Percentiles rank a stretch among this genome's conserved stretches.
These are phyloP conservation scores for Busseola fusca DNA, from an alignment of 2,888 invertebrate genomes.

Conservation along the genomic window DNA sequence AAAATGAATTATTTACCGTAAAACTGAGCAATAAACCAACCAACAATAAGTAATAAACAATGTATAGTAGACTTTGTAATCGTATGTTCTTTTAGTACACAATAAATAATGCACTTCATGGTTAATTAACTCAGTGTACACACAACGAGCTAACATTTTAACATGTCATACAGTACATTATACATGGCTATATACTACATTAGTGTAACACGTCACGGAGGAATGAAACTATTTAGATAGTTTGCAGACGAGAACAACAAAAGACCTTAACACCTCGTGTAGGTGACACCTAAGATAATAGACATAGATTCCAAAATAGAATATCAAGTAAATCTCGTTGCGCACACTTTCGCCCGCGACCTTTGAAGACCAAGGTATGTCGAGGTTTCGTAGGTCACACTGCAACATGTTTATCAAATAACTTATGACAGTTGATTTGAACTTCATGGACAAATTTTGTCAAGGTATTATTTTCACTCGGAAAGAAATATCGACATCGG, in stretches of 20 bases:
- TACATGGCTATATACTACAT: slow-evolving; percentile 33
- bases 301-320: slow-evolving; percentile 43
- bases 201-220: slow-evolving; percentile 51
- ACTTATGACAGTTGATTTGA: slow-evolving; percentile 51
- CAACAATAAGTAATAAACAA: slow-evolving; percentile 41
- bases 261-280: slow-evolving; percentile 8
- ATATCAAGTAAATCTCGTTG: slow-evolving; percentile 34
- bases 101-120: slow-evolving; percentile 46
- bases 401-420: slow-evolving; percentile 57
- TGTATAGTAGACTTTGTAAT: slow-evolving; percentile 20
- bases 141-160: slow-evolving; percentile 39
- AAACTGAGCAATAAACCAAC: slow-evolving; percentile 4
- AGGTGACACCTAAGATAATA: slow-evolving; percentile 36
- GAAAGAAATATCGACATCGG: slow-evolving; percentile 22
- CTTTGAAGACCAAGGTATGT: slow-evolving; percentile 59
- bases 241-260: slow-evolving; percentile 56
- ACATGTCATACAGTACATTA: slow-evolving; percentile 27
- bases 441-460: slow-evolving; percentile 34
- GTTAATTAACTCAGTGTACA: slow-evolving; percentile 51
- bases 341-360: slow-evolving; percentile 61
- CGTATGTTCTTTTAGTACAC: slow-evolving; percentile 29
- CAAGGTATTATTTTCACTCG: slow-evolving; percentile 27
- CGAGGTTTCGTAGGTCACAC: slow-evolving; percentile 62
- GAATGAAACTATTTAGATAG: slow-evolving; percentile 64
- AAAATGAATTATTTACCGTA: slow-evolving; percentile 14